Conservation (phyloP, 2,113 vertebrate genomes). For the Rutilus rutilus region DNA sequence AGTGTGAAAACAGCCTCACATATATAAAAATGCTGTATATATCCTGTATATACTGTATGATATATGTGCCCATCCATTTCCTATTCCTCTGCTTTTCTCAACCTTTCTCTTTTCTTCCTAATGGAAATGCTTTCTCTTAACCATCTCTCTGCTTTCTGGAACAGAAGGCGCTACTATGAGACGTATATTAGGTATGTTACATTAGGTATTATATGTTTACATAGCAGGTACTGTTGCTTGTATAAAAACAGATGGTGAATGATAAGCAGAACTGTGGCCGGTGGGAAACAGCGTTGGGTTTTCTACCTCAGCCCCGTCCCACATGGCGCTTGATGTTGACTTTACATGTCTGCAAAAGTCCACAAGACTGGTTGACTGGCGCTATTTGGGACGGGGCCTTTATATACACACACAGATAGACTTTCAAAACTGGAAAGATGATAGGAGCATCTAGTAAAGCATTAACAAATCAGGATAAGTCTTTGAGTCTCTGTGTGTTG, state of each 20-base stretch:
- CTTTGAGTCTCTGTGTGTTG: conserved; percentile 23
- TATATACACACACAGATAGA: neutral
- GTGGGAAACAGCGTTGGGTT: neutral
- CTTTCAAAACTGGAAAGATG: neutral
- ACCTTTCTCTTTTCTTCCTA: conserved; percentile 67
- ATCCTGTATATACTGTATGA: conserved; percentile 67
- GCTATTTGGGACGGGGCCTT: neutral
- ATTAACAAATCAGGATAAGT: neutral
- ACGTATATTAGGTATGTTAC: conserved; percentile 94
- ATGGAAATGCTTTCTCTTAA: conserved; percentile 78
- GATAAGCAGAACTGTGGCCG: neutral
- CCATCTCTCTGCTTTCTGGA: conserved; percentile 82
- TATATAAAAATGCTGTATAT: conserved; percentile 73
- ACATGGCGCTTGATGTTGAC: neutral
- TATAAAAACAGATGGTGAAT: conserved; percentile 42
- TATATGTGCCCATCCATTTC: conserved; percentile 53
- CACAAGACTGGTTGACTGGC: neutral
- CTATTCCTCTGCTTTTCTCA: conserved; percentile 48
- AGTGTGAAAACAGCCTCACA: neutral
- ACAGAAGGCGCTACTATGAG: conserved; percentile 99
- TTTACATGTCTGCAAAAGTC: neutral
- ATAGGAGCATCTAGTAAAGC: neutral
- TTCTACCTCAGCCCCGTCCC: neutral
- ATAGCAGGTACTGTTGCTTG: conserved; percentile 4
- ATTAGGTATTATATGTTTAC: conserved; percentile 20